A percentile compares a stretch with the other conserved stretches of the same genome.
phyloP scores from a whole-genome alignment of 2,888 invertebrate genomes.

The Ophion costatus region DNA sequence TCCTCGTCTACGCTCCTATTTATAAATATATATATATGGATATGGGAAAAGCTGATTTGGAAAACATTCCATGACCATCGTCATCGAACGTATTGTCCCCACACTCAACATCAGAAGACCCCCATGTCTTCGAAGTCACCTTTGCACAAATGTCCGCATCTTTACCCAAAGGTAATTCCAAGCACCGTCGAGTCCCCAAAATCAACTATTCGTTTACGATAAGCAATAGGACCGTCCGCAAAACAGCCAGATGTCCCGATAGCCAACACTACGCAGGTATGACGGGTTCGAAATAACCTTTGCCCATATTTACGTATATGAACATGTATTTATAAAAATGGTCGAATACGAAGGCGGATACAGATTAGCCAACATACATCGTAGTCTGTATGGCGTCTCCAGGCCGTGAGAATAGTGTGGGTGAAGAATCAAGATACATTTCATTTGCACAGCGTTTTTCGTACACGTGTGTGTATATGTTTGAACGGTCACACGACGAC shows the following conservation, averaged over 20 bases:
- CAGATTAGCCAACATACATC: constrained; percentile 64
- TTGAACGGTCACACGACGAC: constrained; percentile 46
- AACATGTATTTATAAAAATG: constrained; percentile 27
- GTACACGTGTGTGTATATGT: background rate
- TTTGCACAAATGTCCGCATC: no score
- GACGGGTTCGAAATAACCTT: background rate
- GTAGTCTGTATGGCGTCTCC: constrained; percentile 46
- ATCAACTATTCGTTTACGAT: no score
- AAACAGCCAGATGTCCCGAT: no score
- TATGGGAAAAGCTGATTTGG: background rate
- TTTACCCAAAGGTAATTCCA: no score
- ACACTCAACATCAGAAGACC: background rate
- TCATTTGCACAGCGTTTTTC: constrained; percentile 20
- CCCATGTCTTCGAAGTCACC: background rate
- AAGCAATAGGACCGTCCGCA: no score
- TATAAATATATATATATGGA: constrained; percentile 20
- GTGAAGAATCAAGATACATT: constrained; percentile 54
- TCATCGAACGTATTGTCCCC: background rate
- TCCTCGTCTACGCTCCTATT: background rate
- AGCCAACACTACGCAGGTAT: no score
- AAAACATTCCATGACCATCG: background rate
- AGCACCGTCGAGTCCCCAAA: no score
- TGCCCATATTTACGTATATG: constrained; percentile 1
- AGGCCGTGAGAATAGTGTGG: constrained; percentile 67
- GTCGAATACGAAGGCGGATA: constrained; percentile 60